phyloP scores from a whole-genome alignment of 2,797 vertebrate genomes.

The Cottoperca gobio region DNA sequence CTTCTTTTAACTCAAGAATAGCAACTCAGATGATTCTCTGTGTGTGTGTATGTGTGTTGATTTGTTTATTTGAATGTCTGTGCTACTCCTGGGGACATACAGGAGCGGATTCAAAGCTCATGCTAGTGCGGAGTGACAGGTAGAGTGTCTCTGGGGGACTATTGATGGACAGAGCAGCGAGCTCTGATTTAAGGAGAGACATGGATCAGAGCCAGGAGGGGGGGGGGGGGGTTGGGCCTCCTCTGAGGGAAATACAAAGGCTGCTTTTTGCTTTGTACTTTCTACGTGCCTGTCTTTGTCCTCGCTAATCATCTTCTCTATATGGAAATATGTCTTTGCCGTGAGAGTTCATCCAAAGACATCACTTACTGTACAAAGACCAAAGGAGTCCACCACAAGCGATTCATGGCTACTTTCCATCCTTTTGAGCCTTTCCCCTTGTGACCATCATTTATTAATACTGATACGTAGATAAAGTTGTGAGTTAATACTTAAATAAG shows the following conservation, averaged over 20 bases:
- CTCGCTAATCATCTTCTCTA: constrained; percentile 72
- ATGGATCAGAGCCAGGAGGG: constrained; percentile 65
- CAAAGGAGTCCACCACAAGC: constrained; percentile 58
- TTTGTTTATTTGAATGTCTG: constrained; percentile 68
- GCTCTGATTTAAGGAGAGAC: constrained; percentile 72
- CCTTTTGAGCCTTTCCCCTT: constrained; percentile 35
- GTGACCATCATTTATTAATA: constrained; percentile 56
- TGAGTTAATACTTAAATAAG: constrained; percentile 24
- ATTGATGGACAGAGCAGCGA: constrained; percentile 77
- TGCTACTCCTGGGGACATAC: constrained; percentile 48
- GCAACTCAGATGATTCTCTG: constrained; percentile 9
- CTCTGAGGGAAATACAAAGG: constrained; percentile 79
- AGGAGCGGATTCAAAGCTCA: constrained; percentile 61
- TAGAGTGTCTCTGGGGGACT: constrained; percentile 71
- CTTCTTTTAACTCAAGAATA: constrained; percentile 33
- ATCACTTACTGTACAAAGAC: constrained; percentile 62
- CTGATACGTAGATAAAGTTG: constrained; percentile 47
- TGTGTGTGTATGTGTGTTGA: constrained; percentile 34
- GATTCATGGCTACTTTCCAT: constrained; percentile 46
- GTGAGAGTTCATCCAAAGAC: constrained; percentile 67
- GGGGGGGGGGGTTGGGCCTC: too few relatives aligned
- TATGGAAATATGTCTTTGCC: constrained; percentile 75
- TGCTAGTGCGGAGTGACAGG: constrained; percentile 76
- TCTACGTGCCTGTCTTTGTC: constrained; percentile 67
- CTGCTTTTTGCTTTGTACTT: constrained; percentile 78